Conservation (phyloP, 1,140 invertebrate genomes). For the Nebria ingens region DNA sequence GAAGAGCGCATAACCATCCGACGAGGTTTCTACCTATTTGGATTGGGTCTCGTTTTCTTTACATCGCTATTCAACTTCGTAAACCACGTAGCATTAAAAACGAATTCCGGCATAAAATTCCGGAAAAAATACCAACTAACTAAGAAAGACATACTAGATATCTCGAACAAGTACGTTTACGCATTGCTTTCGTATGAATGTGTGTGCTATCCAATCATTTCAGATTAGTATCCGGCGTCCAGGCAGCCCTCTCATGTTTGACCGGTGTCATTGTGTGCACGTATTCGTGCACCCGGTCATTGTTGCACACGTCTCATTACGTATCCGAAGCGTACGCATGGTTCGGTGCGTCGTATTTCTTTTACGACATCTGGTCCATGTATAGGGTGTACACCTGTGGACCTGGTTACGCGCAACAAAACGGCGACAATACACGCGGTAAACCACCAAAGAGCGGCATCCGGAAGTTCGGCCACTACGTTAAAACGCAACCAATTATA, state of each 20-base stretch:
- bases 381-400: conserved; percentile 42
- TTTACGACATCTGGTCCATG: conserved; percentile 66
- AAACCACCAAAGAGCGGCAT: conserved; percentile 22
- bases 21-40: conserved; percentile 43
- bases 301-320: conserved; percentile 52
- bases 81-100: conserved; percentile 45
- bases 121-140: conserved; percentile 48
- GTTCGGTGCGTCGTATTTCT: conserved; percentile 66
- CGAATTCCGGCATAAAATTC: conserved; percentile 41
- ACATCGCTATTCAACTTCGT: conserved; percentile 47
- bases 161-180: conserved; percentile 53
- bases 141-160: conserved; percentile 51
- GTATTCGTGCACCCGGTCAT: conserved; percentile 51
- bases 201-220: too few species aligned
- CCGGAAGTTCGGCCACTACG: conserved; percentile 42
- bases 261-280: conserved; percentile 50
- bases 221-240: conserved; percentile 55
- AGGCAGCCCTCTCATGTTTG: conserved; percentile 51
- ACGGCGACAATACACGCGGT: not conserved
- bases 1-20: conserved; percentile 39
- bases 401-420: conserved; percentile 11
- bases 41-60: conserved; percentile 51
- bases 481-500: conserved; percentile 51
- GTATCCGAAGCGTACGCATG: conserved; percentile 61
- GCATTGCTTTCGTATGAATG: not conserved